These are phyloP conservation scores for Heterocephalus glaber DNA, from an alignment of 2,113 vertebrate species.

Conservation along the genomic window DNA sequence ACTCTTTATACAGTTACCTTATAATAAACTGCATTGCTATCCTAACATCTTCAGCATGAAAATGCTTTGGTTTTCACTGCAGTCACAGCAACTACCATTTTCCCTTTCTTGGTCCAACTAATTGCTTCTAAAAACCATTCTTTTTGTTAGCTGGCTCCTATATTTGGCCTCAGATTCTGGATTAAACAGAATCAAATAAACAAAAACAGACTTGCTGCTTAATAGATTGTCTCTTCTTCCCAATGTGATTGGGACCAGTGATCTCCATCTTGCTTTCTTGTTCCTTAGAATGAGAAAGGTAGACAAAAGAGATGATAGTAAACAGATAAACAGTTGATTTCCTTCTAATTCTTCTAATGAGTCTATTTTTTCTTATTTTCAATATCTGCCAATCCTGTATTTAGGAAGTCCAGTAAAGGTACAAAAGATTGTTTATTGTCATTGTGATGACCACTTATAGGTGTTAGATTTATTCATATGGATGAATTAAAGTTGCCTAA, in stretches of 20 bases:
- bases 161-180: background rate
- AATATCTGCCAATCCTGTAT: background rate
- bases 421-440: background rate
- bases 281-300: background rate
- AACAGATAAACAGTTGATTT: background rate
- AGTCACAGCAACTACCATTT: background rate
- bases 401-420: background rate
- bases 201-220: background rate
- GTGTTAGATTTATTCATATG: background rate
- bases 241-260: background rate
- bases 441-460: background rate
- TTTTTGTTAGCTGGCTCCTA: background rate
- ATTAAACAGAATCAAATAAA: conserved; percentile 34
- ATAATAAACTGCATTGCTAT: background rate
- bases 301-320: background rate
- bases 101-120: background rate
- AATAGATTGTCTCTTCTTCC: background rate
- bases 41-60: background rate
- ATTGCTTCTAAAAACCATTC: background rate
- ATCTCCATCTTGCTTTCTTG: background rate
- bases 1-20: background rate
- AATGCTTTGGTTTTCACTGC: background rate
- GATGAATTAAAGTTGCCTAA: background rate
- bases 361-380: background rate
- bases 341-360: background rate